A percentile compares a stretch with the other conserved stretches of the same genome.
phyloP scores from a whole-genome alignment of 2,113 vertebrate genomes.

The Pardalotus punctatus region DNA sequence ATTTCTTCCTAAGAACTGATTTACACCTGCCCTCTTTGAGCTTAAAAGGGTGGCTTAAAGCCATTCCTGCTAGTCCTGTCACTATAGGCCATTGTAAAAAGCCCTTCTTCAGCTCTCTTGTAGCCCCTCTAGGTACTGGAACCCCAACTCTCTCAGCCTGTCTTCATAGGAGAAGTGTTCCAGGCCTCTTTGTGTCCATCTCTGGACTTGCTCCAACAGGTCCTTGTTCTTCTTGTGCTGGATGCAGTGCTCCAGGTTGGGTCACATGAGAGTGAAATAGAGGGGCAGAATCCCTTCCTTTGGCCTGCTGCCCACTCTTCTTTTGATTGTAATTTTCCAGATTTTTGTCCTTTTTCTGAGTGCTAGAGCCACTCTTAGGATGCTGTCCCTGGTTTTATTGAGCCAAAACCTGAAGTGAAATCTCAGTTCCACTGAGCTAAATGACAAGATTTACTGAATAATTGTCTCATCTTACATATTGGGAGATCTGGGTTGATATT shows the following conservation, averaged over 20 bases:
- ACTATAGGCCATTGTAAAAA: not conserved
- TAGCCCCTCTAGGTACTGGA: not conserved
- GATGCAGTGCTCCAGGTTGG: not conserved
- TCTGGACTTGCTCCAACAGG: not conserved
- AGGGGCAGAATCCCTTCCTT: not conserved
- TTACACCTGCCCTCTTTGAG: not conserved
- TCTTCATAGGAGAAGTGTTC: not conserved
- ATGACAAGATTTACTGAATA: not conserved
- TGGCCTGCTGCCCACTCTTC: not conserved
- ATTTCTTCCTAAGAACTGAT: not conserved
- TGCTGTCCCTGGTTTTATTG: not conserved
- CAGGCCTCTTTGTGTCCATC: not conserved
- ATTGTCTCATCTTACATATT: not conserved
- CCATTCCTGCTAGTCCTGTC: not conserved
- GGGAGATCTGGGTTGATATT: not conserved
- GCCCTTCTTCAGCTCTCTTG: not conserved
- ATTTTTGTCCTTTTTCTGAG: not conserved
- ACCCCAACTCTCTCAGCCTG: not conserved
- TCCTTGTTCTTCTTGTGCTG: not conserved
- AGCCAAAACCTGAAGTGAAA: not conserved
- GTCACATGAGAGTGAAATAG: not conserved
- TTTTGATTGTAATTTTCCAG: not conserved
- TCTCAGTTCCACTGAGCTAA: not conserved
- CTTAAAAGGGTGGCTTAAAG: not conserved
- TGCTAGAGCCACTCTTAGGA: not conserved